Evolutionary conservation across 2,888 invertebrate species (phyloP), one percentile per base, ranked within the genome.

Genomic region (Mythimna vitellina): DNA sequence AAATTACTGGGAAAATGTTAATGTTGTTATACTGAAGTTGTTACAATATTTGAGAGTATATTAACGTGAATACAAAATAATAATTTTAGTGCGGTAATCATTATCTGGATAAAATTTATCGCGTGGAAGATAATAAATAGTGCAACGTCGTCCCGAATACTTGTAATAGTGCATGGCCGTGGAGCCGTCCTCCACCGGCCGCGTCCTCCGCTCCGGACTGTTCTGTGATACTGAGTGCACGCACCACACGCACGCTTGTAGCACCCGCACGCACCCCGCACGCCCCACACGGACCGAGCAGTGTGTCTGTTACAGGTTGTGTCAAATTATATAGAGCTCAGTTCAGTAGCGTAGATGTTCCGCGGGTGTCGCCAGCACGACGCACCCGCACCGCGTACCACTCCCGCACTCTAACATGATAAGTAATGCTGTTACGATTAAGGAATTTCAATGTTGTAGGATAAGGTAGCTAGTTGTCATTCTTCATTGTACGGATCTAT

Each of bases 1-100:
- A 82, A 92, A 90, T 88, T 89, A 94, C 94, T 93, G 92, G 91
- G 80, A 92, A 93, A 95, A 94, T 95, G 96, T 96, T 96, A 95
- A 95, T 89, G 95, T 96, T 96, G 96, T 96, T 96, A 96, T 96
- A 95, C 93, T 92, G 94, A 96, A 95, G 94, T 96, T 96, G 96
- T 96, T 96, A 96, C 94, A 95, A 95, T 96, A 96, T 96, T 95
- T 96, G 96, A 96, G 96, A 96, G 96, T 96, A 96, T 96, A 96
- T 95, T 93, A 93, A 91, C 91, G 92, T 90, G 92, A 90, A 93
- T 93, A 93, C 93, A 93, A 91, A 92, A 88, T 91, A 91, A 87
- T 90, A 91, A 92, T 92, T 91, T 91, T 93, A 94, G 93, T 92
- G 93, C 92, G 93, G 92, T 91, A 92, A 89, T 89, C 90, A 88